phyloP scores from a whole-genome alignment of 2,888 invertebrate genomes.

The Terebella lapidaria region DNA sequence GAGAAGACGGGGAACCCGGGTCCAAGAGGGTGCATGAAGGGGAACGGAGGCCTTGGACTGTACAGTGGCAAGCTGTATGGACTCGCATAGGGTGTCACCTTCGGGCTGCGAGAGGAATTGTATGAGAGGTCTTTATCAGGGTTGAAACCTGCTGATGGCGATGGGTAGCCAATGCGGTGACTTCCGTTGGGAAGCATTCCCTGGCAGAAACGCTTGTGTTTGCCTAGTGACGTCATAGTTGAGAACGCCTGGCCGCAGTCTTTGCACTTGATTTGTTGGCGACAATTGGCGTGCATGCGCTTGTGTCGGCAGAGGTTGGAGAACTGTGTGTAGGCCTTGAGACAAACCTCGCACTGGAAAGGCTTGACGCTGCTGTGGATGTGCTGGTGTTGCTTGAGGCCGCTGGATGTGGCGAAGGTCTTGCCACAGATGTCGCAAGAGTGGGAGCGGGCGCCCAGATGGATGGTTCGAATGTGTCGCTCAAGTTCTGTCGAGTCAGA shows the following conservation, averaged over 20 bases:
- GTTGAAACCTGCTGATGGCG: not conserved
- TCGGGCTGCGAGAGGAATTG: not conserved
- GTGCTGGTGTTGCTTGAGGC: conserved; percentile 97
- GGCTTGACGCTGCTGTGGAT: conserved; percentile 98
- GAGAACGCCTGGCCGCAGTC: conserved; percentile 92
- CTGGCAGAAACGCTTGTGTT: conserved; percentile 95
- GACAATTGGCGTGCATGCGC: conserved; percentile 95
- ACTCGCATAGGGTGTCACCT: conserved; percentile 60
- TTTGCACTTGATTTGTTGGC: conserved; percentile 83
- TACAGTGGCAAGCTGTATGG: conserved; percentile 57
- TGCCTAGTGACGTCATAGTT: conserved; percentile 84
- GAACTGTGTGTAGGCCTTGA: conserved; percentile 96
- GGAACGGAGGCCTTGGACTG: conserved; percentile 31
- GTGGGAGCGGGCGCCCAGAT: conserved; percentile 93
- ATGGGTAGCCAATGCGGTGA: not conserved
- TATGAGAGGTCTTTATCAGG: not conserved
- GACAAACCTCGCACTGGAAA: conserved; percentile 76
- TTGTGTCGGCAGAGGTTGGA: conserved; percentile 98
- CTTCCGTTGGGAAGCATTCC: conserved; percentile 54
- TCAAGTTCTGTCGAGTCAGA: conserved; percentile 94
- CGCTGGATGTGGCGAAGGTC: conserved; percentile 95
- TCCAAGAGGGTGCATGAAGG: conserved; percentile 37
- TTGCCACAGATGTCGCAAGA: conserved; percentile 94
- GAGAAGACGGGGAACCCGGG: conserved; percentile 21
- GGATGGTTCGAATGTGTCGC: conserved; percentile 90